Evolutionary conservation across 2,888 invertebrate genomes (phyloP).

Genomic region (Sinotaia quadrata): DNA sequence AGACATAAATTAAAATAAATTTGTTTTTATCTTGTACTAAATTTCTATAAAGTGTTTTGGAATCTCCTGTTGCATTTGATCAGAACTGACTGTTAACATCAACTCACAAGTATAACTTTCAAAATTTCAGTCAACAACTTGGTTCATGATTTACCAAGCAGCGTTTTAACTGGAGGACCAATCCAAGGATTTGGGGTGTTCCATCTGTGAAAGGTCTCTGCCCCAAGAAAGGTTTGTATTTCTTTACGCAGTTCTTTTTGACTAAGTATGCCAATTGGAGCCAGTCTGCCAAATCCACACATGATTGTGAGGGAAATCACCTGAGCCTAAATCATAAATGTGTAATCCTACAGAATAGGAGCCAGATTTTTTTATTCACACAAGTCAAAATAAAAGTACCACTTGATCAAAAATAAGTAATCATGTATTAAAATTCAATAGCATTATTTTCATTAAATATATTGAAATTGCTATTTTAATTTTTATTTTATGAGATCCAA

Average conservation of each 20-base stretch:
- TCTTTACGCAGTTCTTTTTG: constrained; percentile 37
- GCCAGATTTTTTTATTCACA: background rate
- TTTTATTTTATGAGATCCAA: background rate
- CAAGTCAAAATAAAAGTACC: background rate
- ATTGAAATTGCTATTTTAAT: too few species aligned
- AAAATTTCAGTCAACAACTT: too few species aligned
- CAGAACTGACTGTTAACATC: too few species aligned
- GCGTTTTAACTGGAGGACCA: constrained; percentile 48
- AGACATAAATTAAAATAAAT: too few species aligned
- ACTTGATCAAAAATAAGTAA: background rate
- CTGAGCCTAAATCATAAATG: constrained; percentile 45
- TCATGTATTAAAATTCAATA: background rate
- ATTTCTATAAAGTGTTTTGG: background rate
- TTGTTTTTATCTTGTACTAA: too few species aligned
- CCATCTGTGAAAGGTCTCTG: constrained; percentile 55
- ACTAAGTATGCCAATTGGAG: constrained; percentile 52
- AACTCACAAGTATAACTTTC: too few species aligned
- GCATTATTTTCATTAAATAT: background rate
- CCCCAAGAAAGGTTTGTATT: constrained; percentile 56
- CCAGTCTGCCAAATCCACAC: constrained; percentile 45
- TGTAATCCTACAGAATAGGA: background rate
- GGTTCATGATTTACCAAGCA: constrained; percentile 43
- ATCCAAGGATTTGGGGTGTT: constrained; percentile 61
- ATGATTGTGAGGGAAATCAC: constrained; percentile 41
- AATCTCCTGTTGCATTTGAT: background rate